These are phyloP conservation scores for Melitaea cinxia DNA, from an alignment of 1,140 invertebrate genomes.

Conservation along the genomic window DNA sequence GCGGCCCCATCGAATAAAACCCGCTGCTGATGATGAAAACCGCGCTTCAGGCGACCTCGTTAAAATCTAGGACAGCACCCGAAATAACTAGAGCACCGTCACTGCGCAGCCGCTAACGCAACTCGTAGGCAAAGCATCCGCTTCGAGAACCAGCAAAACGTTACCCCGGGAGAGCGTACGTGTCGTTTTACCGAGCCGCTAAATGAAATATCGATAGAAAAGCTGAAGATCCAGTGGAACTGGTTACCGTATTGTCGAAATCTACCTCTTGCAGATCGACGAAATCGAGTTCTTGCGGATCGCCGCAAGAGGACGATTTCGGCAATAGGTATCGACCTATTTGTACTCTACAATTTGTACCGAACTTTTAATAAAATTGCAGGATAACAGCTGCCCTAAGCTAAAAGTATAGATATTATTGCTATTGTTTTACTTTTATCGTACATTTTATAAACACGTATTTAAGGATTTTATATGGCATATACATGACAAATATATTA, in stretches of 20 bases:
- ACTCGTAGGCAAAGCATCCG: conserved; percentile 52
- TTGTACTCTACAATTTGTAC: background rate
- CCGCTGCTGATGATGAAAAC: conserved; percentile 71
- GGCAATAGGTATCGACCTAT: too few species aligned
- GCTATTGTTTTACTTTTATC: too few species aligned
- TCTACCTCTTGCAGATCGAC: conserved; percentile 56
- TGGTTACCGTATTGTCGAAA: conserved; percentile 53
- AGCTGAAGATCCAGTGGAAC: conserved; percentile 31
- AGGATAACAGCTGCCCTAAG: too few species aligned
- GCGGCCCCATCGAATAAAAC: conserved; percentile 74
- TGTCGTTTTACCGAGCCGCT: background rate
- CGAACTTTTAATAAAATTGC: too few species aligned
- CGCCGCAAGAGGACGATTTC: too few species aligned
- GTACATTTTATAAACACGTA: too few species aligned
- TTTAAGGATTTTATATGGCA: too few species aligned
- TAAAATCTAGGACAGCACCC: conserved; percentile 73
- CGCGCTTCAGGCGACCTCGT: conserved; percentile 68
- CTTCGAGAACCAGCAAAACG: conserved; percentile 36
- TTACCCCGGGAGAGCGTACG: conserved; percentile 36
- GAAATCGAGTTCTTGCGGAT: too few species aligned
- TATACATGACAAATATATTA: too few species aligned
- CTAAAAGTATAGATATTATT: too few species aligned
- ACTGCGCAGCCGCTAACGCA: conserved; percentile 72
- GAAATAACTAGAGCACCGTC: conserved; percentile 78
- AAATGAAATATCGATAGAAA: background rate